phyloP scores from a whole-genome alignment of 2,888 invertebrate genomes.

The Ganaspis brasiliensis region DNA sequence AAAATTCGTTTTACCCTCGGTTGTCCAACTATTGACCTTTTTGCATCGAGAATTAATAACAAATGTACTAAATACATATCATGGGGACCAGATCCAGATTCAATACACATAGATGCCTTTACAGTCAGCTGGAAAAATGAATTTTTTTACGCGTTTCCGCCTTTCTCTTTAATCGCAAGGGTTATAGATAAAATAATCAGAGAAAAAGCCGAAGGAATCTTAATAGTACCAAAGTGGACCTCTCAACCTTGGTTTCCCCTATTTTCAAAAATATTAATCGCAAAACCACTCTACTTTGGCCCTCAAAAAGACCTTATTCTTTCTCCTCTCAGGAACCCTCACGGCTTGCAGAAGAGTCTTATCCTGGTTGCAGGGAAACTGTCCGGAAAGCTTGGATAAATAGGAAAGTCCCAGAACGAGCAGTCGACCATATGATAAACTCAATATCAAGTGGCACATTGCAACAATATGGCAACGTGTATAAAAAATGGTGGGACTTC shows the following conservation, averaged over 20 bases:
- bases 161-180: slow-evolving; percentile 43
- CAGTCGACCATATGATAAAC: not conserved
- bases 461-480: slow-evolving; percentile 31
- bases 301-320: not conserved
- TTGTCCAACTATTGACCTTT: slow-evolving; percentile 44
- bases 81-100: slow-evolving; percentile 41
- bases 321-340: not conserved
- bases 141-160: slow-evolving; percentile 44
- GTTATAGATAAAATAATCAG: slow-evolving; percentile 43
- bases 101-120: slow-evolving; percentile 42
- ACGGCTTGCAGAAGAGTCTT: not conserved
- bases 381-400: not conserved
- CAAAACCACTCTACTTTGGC: not conserved
- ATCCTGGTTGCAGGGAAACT: slow-evolving; percentile 23
- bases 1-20: not conserved
- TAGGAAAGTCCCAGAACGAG: not conserved
- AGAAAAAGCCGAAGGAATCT: slow-evolving; percentile 42
- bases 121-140: slow-evolving; percentile 16
- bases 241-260: slow-evolving; percentile 22
- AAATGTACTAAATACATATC: slow-evolving; percentile 46
- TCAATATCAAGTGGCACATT: slow-evolving; percentile 32
- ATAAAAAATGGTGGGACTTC: slow-evolving; percentile 57
- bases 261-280: not conserved
- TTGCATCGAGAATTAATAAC: slow-evolving; percentile 39
- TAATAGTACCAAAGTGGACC: slow-evolving; percentile 42